Conservation (phyloP, 2,888 invertebrate genomes). For the Drosophila pseudotakahashii region DNA sequence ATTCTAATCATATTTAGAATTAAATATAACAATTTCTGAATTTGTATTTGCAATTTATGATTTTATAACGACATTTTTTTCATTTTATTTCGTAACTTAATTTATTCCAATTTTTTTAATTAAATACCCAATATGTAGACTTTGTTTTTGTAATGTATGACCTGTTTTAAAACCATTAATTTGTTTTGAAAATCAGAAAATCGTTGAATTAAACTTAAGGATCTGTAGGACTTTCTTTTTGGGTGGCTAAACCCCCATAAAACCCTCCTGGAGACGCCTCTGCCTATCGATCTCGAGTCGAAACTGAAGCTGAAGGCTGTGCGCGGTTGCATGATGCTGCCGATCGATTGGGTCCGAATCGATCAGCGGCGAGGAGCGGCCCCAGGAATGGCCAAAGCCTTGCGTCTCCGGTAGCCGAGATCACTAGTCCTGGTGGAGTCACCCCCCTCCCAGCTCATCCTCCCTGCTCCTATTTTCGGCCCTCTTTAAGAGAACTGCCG, state of each 20-base stretch:
- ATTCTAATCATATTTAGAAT: no score
- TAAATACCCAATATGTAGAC: no score
- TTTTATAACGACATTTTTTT: no score
- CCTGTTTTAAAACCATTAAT: no score
- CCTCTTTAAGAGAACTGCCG: constrained; percentile 45
- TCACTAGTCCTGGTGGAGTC: constrained; percentile 8
- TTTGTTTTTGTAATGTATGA: no score
- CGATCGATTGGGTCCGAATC: constrained; percentile 79
- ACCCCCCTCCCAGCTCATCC: neutral
- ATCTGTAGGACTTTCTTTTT: neutral
- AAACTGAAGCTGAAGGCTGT: constrained; percentile 47
- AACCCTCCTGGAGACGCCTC: constrained; percentile 5
- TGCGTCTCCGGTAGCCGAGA: constrained; percentile 35
- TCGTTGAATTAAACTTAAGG: no score
- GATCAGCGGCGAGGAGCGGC: constrained; percentile 71
- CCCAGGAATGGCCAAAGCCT: constrained; percentile 43
- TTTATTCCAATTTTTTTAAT: no score
- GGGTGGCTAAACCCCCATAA: neutral
- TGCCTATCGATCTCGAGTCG: neutral
- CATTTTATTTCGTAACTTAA: no score
- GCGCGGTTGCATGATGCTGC: constrained; percentile 82
- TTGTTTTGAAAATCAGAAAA: no score
- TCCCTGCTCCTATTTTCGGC: neutral
- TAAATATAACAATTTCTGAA: no score
- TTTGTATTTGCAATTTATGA: no score